These are phyloP conservation scores for Helostoma temminkii DNA, from an alignment of 2,797 vertebrate species.

Conservation along the genomic window DNA sequence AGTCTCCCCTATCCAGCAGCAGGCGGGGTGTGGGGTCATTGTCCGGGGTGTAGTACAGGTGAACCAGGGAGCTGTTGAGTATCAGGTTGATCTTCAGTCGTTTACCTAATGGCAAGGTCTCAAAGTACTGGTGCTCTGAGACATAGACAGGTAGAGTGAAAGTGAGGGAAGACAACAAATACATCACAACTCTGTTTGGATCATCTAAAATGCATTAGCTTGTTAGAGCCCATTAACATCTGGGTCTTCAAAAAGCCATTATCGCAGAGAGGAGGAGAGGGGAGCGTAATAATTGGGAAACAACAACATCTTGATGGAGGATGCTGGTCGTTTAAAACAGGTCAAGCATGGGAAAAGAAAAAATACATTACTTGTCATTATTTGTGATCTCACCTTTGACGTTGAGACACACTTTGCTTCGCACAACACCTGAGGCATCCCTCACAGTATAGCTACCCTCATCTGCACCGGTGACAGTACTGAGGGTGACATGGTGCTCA, in stretches of 20 bases:
- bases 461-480: slow-evolving; percentile 70
- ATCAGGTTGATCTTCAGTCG: slow-evolving; percentile 83
- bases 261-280: slow-evolving; percentile 9
- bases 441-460: slow-evolving; percentile 84
- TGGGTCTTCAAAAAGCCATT: slow-evolving; percentile 67
- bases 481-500: slow-evolving; percentile 65
- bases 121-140: slow-evolving; percentile 79
- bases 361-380: not conserved
- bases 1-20: slow-evolving; percentile 79
- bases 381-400: slow-evolving; percentile 80
- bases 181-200: slow-evolving; percentile 34
- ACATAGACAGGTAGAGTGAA: slow-evolving; percentile 31
- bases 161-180: slow-evolving; percentile 34
- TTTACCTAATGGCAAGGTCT: slow-evolving; percentile 49
- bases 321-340: slow-evolving; percentile 13
- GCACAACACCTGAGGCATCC: slow-evolving; percentile 58
- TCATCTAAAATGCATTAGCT: slow-evolving; percentile 61
- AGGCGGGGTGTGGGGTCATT: slow-evolving; percentile 38
- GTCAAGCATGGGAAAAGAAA: slow-evolving; percentile 5
- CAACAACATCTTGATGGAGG: slow-evolving; percentile 44
- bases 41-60: slow-evolving; percentile 69
- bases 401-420: slow-evolving; percentile 82
- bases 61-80: slow-evolving; percentile 79
- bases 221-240: slow-evolving; percentile 57
- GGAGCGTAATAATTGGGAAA: slow-evolving; percentile 20